phyloP scores from a whole-genome alignment of 2,797 vertebrate genomes.

The Cottoperca gobio region DNA sequence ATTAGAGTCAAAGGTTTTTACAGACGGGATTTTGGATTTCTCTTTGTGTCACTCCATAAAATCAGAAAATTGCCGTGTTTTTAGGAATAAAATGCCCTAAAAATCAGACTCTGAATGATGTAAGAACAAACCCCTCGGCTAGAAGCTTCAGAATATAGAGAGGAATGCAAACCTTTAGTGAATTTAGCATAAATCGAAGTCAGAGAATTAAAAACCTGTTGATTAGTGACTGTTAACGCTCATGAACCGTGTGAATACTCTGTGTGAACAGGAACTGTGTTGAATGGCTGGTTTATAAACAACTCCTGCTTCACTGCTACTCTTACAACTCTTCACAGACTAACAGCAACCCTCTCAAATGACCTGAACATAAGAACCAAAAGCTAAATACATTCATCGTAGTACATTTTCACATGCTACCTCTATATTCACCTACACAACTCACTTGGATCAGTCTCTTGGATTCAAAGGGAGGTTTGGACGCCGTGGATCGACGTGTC shows the following conservation, averaged over 20 bases:
- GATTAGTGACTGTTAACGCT: slow-evolving; percentile 55
- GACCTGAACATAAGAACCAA: slow-evolving; percentile 42
- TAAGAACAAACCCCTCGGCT: no score
- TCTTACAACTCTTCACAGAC: slow-evolving; percentile 41
- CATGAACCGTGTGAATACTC: slow-evolving; percentile 40
- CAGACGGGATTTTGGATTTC: no score
- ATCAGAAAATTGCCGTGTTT: no score
- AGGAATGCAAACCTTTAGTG: no score
- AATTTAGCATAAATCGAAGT: no score
- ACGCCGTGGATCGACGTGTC: slow-evolving; percentile 38
- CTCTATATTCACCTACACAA: slow-evolving; percentile 63
- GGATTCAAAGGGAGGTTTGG: slow-evolving; percentile 25
- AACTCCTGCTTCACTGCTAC: slow-evolving; percentile 42
- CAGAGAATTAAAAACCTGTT: no score
- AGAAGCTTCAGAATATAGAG: no score
- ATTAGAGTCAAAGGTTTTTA: no score
- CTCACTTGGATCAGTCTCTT: slow-evolving; percentile 51
- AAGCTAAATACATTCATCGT: slow-evolving; percentile 74
- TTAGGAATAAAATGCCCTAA: neutral
- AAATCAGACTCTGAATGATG: neutral
- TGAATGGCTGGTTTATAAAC: neutral
- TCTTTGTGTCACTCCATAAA: no score
- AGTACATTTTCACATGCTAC: slow-evolving; percentile 77
- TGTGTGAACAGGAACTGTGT: slow-evolving; percentile 62
- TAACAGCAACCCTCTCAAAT: slow-evolving; percentile 48